Conservation (phyloP, 2,113 vertebrate genomes). For the Perccottus glenii region DNA sequence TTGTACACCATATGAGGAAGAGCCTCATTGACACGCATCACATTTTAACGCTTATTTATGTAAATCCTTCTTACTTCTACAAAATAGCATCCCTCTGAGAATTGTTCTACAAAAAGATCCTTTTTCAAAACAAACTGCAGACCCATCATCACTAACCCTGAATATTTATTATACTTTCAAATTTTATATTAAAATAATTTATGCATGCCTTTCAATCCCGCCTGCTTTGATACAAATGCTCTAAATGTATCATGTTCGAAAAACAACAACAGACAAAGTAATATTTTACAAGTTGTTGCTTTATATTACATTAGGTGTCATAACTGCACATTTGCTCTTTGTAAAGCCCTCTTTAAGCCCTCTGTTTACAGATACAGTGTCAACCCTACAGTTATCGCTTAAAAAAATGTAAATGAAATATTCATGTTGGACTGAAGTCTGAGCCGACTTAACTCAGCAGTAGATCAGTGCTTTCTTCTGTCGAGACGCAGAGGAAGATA, state of each 20-base stretch:
- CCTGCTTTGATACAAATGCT: conserved; percentile 7
- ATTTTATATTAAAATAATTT: conserved; percentile 1
- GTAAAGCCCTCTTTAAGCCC: conserved; percentile 15
- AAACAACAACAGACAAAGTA: conserved; percentile 1
- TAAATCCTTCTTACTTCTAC: background rate
- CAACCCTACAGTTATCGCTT: conserved; percentile 13
- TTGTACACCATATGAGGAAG: no score
- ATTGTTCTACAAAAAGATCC: background rate
- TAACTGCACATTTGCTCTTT: conserved; percentile 7
- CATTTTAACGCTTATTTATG: background rate
- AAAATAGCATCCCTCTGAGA: background rate
- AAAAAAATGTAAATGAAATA: conserved; percentile 50
- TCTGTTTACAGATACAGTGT: conserved; percentile 32
- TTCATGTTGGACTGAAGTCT: conserved; percentile 45
- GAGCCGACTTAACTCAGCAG: conserved; percentile 33
- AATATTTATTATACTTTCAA: conserved; percentile 11
- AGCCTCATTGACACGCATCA: background rate
- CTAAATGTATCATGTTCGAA: background rate
- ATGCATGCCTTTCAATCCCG: conserved; percentile 7
- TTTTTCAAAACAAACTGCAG: conserved; percentile 1
- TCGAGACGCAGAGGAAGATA: conserved; percentile 36
- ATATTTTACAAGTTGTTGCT: conserved; percentile 4
- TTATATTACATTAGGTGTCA: conserved; percentile 1
- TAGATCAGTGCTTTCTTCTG: conserved; percentile 34
- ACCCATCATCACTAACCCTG: conserved; percentile 1